These are phyloP conservation scores for Hyles vespertilio DNA, from an alignment of 1,140 invertebrate species.

Conservation along the genomic window DNA sequence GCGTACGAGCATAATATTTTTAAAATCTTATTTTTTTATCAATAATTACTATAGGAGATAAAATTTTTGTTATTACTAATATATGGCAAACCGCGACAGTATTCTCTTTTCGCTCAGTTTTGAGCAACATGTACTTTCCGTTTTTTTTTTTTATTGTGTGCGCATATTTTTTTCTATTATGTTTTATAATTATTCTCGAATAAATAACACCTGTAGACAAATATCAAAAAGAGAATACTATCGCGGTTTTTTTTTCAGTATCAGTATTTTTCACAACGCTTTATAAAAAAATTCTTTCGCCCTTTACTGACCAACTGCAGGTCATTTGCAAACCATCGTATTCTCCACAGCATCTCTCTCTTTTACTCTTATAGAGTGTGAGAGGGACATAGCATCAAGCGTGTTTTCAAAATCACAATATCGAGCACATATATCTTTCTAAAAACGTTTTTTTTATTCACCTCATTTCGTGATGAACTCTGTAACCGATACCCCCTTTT, in stretches of 20 bases:
- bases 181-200: neutral
- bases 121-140: slow-evolving; percentile 42
- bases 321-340: neutral
- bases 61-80: slow-evolving; percentile 51
- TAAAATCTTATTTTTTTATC: slow-evolving; percentile 41
- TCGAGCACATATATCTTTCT: slow-evolving; percentile 41
- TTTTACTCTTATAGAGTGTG: slow-evolving; percentile 25
- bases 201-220: neutral
- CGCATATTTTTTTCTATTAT: neutral
- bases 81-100: slow-evolving; percentile 44
- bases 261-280: slow-evolving; percentile 63
- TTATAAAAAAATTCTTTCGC: slow-evolving; percentile 51
- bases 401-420: slow-evolving; percentile 32
- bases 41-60: slow-evolving; percentile 49
- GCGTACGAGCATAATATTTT: slow-evolving; percentile 47
- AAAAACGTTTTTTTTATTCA: slow-evolving; percentile 31
- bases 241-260: slow-evolving; percentile 41
- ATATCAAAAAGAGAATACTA: slow-evolving; percentile 35
- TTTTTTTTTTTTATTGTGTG: slow-evolving; percentile 20
- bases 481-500: slow-evolving; percentile 54
- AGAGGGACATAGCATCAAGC: slow-evolving; percentile 17
- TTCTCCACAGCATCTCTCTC: slow-evolving; percentile 6
- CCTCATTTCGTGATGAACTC: slow-evolving; percentile 56
- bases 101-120: slow-evolving; percentile 31
- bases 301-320: slow-evolving; percentile 14